Evolutionary conservation across 2,113 vertebrate species (phyloP).

Genomic region (Hemibates koningsi): DNA sequence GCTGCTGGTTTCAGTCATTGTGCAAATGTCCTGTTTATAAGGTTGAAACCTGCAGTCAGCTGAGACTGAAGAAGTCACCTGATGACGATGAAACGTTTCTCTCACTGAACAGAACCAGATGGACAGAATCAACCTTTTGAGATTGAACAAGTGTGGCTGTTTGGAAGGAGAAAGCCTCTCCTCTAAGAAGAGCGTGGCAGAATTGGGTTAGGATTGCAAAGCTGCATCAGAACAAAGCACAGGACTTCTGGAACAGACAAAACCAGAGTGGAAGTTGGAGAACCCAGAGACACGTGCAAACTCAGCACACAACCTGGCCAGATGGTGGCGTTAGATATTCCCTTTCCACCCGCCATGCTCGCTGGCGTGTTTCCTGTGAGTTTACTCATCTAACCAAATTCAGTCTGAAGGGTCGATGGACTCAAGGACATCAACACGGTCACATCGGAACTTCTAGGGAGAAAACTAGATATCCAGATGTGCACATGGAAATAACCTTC

Average conservation of each 20-base stretch:
- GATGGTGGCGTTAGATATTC: neutral
- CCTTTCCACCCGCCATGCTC: neutral
- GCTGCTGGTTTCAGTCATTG: neutral
- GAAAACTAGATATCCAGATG: neutral
- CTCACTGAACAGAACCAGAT: neutral
- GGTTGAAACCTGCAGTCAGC: neutral
- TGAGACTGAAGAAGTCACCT: neutral
- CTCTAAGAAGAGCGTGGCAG: neutral
- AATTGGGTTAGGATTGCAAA: neutral
- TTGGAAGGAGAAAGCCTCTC: neutral
- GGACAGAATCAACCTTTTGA: neutral
- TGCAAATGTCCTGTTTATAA: neutral
- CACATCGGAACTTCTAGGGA: neutral
- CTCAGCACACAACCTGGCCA: neutral
- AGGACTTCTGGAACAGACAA: neutral
- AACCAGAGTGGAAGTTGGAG: neutral
- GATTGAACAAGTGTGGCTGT: neutral
- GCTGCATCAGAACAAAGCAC: neutral
- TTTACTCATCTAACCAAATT: neutral
- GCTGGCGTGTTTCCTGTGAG: neutral
- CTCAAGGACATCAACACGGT: neutral
- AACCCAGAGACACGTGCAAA: neutral
- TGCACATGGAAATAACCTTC: neutral
- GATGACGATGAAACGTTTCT: neutral
- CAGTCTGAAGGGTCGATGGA: neutral